Evolutionary conservation across 2,113 vertebrate species (phyloP).

Genomic region (Embiotoca jacksoni): DNA sequence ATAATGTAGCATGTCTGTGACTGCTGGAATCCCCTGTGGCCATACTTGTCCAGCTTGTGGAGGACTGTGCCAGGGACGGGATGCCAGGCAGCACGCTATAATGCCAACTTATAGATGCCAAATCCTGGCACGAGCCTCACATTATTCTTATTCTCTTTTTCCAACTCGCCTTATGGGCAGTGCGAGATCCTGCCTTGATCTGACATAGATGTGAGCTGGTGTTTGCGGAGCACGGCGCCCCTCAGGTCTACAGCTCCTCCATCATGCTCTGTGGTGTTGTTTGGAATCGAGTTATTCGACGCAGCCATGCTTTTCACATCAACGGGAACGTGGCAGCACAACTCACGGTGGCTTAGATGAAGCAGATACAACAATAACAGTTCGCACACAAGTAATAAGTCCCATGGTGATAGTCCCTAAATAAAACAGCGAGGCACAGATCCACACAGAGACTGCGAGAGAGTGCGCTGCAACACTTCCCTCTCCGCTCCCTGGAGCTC

Average conservation of each 20-base stretch:
- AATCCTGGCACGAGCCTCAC: conserved; percentile 34
- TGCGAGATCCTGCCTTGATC: not conserved
- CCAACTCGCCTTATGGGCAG: conserved; percentile 3
- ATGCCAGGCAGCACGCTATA: conserved; percentile 54
- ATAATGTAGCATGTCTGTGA: conserved; percentile 76
- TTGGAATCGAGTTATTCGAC: conserved; percentile 18
- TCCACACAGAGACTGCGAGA: not conserved
- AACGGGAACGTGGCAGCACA: conserved; percentile 10
- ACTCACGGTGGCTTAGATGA: conserved; percentile 41
- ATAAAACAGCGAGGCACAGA: conserved; percentile 67
- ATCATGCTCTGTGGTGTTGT: not conserved
- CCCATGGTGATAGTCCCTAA: conserved; percentile 57
- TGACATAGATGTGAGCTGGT: conserved; percentile 1
- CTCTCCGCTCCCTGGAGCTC: conserved; percentile 53
- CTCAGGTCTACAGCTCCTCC: conserved; percentile 1
- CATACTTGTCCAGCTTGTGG: conserved; percentile 60
- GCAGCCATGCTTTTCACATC: conserved; percentile 21
- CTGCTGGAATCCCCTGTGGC: conserved; percentile 71
- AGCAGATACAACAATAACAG: conserved; percentile 48
- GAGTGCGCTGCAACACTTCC: conserved; percentile 39
- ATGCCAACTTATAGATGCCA: conserved; percentile 53
- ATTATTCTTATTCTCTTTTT: conserved; percentile 23
- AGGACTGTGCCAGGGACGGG: conserved; percentile 59
- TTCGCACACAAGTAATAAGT: conserved; percentile 64
- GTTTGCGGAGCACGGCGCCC: not conserved